Base-by-base conservation (phyloP, 2,113 vertebrate species). In the Capreolus pygargus region DNA sequence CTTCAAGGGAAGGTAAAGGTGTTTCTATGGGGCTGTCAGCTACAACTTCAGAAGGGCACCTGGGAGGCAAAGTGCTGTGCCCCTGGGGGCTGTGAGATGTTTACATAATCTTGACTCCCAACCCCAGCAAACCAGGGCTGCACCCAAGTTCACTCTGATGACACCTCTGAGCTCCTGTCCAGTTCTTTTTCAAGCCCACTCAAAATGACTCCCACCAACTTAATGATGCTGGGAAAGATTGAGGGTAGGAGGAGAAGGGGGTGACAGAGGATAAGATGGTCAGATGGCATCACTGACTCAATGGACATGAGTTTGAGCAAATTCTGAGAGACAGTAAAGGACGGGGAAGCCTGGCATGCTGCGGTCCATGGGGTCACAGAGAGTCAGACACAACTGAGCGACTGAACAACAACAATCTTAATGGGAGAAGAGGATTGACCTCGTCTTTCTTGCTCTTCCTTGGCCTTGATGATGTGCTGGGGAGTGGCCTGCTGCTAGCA, bases 71-170 rank as follows among this genome's bases (percentile, higher is more conserved):
- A 25, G 5, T 3, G 3, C 16, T 39, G 70, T 19, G 52, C 15
- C 12, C 60, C 30, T 1, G 3, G 67, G 16, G 50, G 28, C 23
- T 28, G 15, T 8, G 6, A 47, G 30, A 30, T 27, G 30, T 55
- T 47, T 6, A 19, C 4, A 78, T 15, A 15, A 28, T 4, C 33
- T 45, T 7, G 39, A 67, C 52, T 76, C 60, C 19, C 15, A 25
- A 6, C 43, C 33, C 27, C 43, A 16, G 47, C 30, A 47, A 54
- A 50, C 52, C 25, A 12, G 39, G 82, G 39, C 21, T n/a, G 25
- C 11, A 27, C 36, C 45, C 17, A 45, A 1, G 6, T 30, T 87
- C 33, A 0, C 2, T 15, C 23, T n/a, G 0, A 5, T 6, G 11
- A 14, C 27, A 67, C 70, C 85, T 57, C 28, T 50, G 14, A 19